Evolutionary conservation across 2,888 invertebrate genomes (phyloP), one percentile per base, ranked within the genome.

Genomic region (Crossocerus cetratus): DNA sequence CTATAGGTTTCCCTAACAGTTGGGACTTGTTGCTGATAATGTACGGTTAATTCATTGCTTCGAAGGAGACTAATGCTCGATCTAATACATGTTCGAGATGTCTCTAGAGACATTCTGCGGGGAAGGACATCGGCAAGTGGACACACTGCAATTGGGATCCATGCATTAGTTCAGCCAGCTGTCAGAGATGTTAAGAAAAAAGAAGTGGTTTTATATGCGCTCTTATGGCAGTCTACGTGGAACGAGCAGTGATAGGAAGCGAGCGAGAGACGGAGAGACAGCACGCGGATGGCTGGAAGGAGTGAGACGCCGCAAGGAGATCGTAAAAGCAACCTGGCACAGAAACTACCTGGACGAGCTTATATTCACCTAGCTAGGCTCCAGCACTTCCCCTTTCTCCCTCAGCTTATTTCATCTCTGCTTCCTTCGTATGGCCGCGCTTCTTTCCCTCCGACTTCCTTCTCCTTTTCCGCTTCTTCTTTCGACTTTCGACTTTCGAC

Each of bases 281-380:
- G 49, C 4, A 49, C 4, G 14, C 4, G 5, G 49, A 49, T 14
- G 14, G 49, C 1, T 14, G 3, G 49, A 49, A 13, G 16, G 18
- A 32, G 20, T 2, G 14, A 14, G 44, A 8, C 0, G 2, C 1
- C 8, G n/a, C 22, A 56, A 64, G 21, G 43, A 56, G 43, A 20
- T 43, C 42, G 59, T 42, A 59, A 22, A 53, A 68, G 23, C 59
- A 59, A 54, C 44, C 57, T 32, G 60, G 60, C 59, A 61, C 56
- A 22, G 60, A 64, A 72, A 68, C 64, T 68, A 61, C 63, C 64
- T 49, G 53, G 64, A 68, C 67, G 42, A 64, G 67, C 49, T 58
- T 62, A 20, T 44, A 22, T 20, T 20, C 60, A 22, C 60, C 22
- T 22, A n/a, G 23, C 21, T 21, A 8, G 14, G 21, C 60, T 44